Evolutionary conservation across 2,888 invertebrate genomes (phyloP), one percentile per base, ranked within the genome.

Genomic region (Gortyna flavago): DNA sequence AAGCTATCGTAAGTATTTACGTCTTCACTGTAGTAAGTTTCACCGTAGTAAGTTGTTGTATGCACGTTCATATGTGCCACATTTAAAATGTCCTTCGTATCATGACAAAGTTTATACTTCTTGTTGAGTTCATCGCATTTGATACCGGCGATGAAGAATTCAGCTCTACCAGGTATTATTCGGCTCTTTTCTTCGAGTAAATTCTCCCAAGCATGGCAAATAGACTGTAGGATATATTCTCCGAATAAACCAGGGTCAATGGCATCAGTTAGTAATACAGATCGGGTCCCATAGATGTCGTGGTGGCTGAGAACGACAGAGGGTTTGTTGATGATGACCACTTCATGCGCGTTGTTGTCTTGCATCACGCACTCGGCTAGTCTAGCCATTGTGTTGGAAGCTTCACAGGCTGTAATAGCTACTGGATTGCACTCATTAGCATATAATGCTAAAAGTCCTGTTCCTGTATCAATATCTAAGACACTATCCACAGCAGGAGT

Each of bases 131-230:
- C 71, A 0, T 81, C 70, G 51, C 85, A 85, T 9, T 77, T 64
- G 5, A 85, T 67, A 48, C 75, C 87, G 16, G 77, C 51, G 3
- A 87, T 59, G 32, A 81, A 87, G 78, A 80, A 87, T 25, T 85
- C 87, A 0, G 83, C 87, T 69, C 64, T 80, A 0, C 85, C 83
- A 1, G 87, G 87, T 2, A 87, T 85, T 32, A 85, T 51, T 66
- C 38, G 69, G 54, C 80, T 75, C 6, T 62, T 59, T 18, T 65
- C 48, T 41, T 54, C 51, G 1, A 87, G 77, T 44, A 87, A 74
- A 54, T 80, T 80, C 61, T 97, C 93, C 96, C 97, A 97, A 8
- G 98, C 98, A 92, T 98, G 97, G 64, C 97, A 92, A 66, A 98
- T 90, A 5, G 97, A 97, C 79, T 97, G 95, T 66, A 98, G 90